Evolutionary conservation across 2,888 invertebrate genomes (phyloP).

Genomic region (Leptinotarsa juncta): DNA sequence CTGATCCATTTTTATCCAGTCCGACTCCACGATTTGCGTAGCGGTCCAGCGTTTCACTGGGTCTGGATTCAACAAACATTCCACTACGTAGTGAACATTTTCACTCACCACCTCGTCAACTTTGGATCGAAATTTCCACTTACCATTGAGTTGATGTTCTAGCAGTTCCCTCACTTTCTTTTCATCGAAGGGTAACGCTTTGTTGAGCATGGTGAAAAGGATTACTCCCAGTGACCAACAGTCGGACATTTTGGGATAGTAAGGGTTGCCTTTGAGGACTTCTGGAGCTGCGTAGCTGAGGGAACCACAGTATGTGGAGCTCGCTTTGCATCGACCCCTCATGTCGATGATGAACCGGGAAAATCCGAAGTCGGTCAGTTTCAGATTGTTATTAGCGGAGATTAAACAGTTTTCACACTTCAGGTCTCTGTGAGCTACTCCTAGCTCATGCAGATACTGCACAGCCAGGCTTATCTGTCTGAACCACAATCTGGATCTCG

Average conservation of each 20-base stretch:
- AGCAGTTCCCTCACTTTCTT: constrained; percentile 77
- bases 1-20: constrained; percentile 77
- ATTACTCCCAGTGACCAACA: constrained; percentile 86
- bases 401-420: constrained; percentile 86
- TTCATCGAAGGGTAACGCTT: constrained; percentile 85
- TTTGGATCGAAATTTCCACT: constrained; percentile 78
- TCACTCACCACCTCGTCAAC: constrained; percentile 70
- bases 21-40: constrained; percentile 68
- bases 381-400: constrained; percentile 80
- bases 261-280: constrained; percentile 79
- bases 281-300: constrained; percentile 91
- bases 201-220: constrained; percentile 85
- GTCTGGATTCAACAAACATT: constrained; percentile 77
- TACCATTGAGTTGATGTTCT: constrained; percentile 73
- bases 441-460: constrained; percentile 78
- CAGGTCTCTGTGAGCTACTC: constrained; percentile 82
- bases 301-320: constrained; percentile 87
- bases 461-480: constrained; percentile 76
- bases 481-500: constrained; percentile 77
- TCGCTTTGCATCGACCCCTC: constrained; percentile 65
- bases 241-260: constrained; percentile 78
- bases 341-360: constrained; percentile 68
- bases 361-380: constrained; percentile 89
- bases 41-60: constrained; percentile 71
- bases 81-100: constrained; percentile 74